phyloP scores from a whole-genome alignment of 2,113 vertebrate genomes.

The Turnix velox region DNA sequence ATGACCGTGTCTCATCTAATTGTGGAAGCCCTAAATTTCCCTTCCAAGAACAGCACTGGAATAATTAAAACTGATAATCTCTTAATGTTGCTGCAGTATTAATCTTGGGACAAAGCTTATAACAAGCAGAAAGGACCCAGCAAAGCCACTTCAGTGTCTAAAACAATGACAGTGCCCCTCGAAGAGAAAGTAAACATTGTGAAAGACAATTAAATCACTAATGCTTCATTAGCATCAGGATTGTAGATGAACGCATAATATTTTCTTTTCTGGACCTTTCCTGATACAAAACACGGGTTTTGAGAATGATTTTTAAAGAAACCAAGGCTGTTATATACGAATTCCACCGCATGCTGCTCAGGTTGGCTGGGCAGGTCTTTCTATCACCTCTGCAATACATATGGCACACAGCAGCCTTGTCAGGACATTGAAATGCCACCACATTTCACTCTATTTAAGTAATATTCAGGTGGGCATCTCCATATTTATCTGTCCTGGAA shows the following conservation, averaged over 20 bases:
- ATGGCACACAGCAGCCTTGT: not conserved
- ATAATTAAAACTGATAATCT: not conserved
- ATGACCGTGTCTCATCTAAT: not conserved
- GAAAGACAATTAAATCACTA: not conserved
- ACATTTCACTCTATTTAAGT: not conserved
- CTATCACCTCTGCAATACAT: not conserved
- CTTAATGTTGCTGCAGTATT: not conserved
- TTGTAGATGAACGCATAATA: not conserved
- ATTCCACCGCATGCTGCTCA: not conserved
- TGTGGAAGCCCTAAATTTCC: not conserved
- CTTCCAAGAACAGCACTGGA: not conserved
- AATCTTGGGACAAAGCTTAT: not conserved
- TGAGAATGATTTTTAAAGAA: not conserved
- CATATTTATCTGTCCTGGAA: not conserved
- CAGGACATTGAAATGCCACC: not conserved
- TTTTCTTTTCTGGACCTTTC: not conserved
- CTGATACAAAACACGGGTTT: not conserved
- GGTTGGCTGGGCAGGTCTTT: not conserved
- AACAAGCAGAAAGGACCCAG: not conserved
- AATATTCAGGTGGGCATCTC: not conserved
- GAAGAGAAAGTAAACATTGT: not conserved
- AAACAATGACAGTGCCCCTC: not conserved
- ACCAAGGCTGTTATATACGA: not conserved
- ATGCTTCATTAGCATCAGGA: not conserved
- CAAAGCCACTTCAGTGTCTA: not conserved